phyloP scores from a whole-genome alignment of 2,113 vertebrate species.

The Upupa epops region DNA sequence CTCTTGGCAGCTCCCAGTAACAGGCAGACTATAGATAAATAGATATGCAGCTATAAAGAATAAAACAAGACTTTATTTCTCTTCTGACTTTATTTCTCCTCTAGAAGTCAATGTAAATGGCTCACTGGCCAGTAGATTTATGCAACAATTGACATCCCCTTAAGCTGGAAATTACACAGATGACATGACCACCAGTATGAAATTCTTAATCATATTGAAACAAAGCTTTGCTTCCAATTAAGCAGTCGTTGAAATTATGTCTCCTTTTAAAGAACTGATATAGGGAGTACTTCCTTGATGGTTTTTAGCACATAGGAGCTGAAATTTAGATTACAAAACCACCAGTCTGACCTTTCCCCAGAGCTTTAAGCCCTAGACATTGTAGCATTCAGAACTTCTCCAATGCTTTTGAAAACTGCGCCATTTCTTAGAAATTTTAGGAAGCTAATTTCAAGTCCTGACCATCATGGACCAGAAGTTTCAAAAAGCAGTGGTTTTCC shows the following conservation, averaged over 20 bases:
- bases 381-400: not conserved
- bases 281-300: slow-evolving; percentile 3
- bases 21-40: not conserved
- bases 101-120: not conserved
- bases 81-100: no score
- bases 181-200: not conserved
- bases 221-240: slow-evolving; percentile 31
- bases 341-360: slow-evolving; percentile 9
- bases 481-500: not conserved
- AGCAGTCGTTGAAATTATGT: not conserved
- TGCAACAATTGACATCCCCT: not conserved
- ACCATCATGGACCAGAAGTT: not conserved
- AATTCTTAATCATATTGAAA: not conserved
- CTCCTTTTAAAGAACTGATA: not conserved
- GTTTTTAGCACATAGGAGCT: slow-evolving; percentile 39
- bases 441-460: not conserved
- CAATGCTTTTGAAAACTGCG: not conserved
- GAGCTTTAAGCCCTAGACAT: slow-evolving; percentile 2
- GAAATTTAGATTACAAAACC: slow-evolving; percentile 29
- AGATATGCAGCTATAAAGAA: not conserved
- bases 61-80: no score
- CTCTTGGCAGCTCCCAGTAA: not conserved
- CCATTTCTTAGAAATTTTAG: not conserved
- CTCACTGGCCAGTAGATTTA: not conserved
- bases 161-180: slow-evolving; percentile 7